phyloP scores from a whole-genome alignment of 1,140 invertebrate genomes.

The Anastrepha obliqua region DNA sequence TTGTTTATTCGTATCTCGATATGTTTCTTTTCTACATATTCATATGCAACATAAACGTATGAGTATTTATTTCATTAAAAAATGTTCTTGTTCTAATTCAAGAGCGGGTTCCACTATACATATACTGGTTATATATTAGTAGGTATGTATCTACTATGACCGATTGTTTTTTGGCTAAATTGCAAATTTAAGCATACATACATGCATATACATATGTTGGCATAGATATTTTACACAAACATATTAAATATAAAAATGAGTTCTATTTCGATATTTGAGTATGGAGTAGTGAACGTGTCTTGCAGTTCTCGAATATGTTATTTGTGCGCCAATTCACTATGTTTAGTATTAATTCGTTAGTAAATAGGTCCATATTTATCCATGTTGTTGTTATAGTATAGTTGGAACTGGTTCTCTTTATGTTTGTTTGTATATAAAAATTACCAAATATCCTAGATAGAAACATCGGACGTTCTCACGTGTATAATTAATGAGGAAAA shows the following conservation, averaged over 20 bases:
- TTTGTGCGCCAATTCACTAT: too few relatives aligned
- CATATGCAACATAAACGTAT: not conserved
- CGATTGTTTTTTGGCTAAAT: too few relatives aligned
- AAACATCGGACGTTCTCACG: too few relatives aligned
- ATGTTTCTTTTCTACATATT: slow-evolving; percentile 4
- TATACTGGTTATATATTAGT: not conserved
- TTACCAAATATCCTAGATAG: too few relatives aligned
- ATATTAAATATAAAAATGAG: not conserved
- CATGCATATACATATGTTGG: not conserved
- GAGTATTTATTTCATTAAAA: slow-evolving; percentile 2
- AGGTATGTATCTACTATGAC: too few relatives aligned
- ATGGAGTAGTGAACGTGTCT: not conserved
- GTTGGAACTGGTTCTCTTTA: too few relatives aligned
- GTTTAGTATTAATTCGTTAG: too few relatives aligned
- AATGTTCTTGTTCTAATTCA: not conserved
- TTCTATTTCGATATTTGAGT: not conserved
- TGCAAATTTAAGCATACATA: not conserved
- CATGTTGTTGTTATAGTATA: too few relatives aligned
- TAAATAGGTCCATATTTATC: too few relatives aligned
- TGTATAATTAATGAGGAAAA: too few relatives aligned
- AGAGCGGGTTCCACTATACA: not conserved
- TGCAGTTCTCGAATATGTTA: not conserved
- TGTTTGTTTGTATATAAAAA: too few relatives aligned
- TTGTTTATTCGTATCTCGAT: slow-evolving; percentile 12
- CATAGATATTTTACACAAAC: not conserved